A percentile compares a stretch with the other conserved stretches of the same genome.
phyloP scores from a whole-genome alignment of 2,113 vertebrate species.

The Motacilla tschutschensis region DNA sequence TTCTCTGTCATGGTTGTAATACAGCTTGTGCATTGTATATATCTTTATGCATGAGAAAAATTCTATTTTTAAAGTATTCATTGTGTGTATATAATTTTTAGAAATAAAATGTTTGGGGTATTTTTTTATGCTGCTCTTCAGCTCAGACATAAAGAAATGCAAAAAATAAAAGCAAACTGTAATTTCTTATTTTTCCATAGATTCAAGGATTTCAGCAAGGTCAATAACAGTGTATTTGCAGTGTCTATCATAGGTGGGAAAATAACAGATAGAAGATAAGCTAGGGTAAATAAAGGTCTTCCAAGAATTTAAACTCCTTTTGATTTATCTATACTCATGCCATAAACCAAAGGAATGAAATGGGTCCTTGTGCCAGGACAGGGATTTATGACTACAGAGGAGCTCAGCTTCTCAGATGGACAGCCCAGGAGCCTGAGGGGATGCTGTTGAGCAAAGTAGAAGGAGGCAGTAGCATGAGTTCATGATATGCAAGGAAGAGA shows the following conservation, averaged over 20 bases:
- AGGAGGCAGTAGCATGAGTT: background rate
- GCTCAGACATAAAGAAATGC: background rate
- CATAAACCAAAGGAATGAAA: background rate
- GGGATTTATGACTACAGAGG: background rate
- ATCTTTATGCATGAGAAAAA: background rate
- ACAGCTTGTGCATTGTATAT: background rate
- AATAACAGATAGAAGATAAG: background rate
- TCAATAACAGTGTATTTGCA: background rate
- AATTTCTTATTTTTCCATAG: background rate
- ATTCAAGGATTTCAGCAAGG: background rate
- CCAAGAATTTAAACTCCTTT: background rate
- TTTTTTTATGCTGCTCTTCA: background rate
- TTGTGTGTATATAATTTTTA: fast-evolving
- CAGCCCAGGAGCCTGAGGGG: too few relatives aligned
- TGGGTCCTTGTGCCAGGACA: background rate
- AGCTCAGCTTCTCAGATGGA: background rate
- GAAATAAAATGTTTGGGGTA: background rate
- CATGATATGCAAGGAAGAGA: fast-evolving
- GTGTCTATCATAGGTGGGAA: background rate
- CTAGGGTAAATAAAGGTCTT: background rate
- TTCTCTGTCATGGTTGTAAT: background rate
- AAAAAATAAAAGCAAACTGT: background rate
- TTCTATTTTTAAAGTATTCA: background rate
- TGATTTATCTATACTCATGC: background rate
- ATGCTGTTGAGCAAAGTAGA: background rate